Percentiles rank a stretch among this genome's conserved stretches.
phyloP scores from a whole-genome alignment of 2,888 invertebrate genomes.

The Pammene aurita region DNA sequence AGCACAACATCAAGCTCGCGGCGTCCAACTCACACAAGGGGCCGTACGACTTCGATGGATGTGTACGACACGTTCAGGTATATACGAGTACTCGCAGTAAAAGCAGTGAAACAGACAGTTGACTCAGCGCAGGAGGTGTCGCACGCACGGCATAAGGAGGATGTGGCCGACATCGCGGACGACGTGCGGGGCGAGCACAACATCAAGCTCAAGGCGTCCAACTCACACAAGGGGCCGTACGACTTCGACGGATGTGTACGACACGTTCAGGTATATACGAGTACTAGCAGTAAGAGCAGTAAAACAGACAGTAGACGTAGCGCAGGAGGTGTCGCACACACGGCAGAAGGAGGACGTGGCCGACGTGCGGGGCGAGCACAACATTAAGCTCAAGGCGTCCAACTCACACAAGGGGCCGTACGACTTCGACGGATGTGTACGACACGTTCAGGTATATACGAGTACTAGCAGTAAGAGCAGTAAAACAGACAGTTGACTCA shows the following conservation, averaged over 20 bases:
- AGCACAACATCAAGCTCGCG: slow-evolving; percentile 93
- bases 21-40: slow-evolving; percentile 98
- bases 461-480: slow-evolving; percentile 64
- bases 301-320: slow-evolving; percentile 95
- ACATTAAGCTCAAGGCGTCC: slow-evolving; percentile 95
- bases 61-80: slow-evolving; percentile 93
- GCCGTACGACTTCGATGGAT: slow-evolving; percentile 96
- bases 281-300: slow-evolving; percentile 75
- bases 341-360: slow-evolving; percentile 93
- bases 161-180: slow-evolving; percentile 92
- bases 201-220: slow-evolving; percentile 96
- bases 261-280: slow-evolving; percentile 87
- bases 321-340: slow-evolving; percentile 94
- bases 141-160: slow-evolving; percentile 93
- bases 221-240: slow-evolving; percentile 98
- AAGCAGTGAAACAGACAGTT: slow-evolving; percentile 92
- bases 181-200: slow-evolving; percentile 91
- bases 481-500: slow-evolving; percentile 95
- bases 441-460: slow-evolving; percentile 89
- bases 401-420: slow-evolving; percentile 98
- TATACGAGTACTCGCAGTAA: neutral
- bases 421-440: slow-evolving; percentile 95
- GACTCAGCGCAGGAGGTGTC: slow-evolving; percentile 95
- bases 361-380: slow-evolving; percentile 90
- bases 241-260: slow-evolving; percentile 96